phyloP scores from a whole-genome alignment of 1,140 invertebrate species.

The Cotesia vestalis region DNA sequence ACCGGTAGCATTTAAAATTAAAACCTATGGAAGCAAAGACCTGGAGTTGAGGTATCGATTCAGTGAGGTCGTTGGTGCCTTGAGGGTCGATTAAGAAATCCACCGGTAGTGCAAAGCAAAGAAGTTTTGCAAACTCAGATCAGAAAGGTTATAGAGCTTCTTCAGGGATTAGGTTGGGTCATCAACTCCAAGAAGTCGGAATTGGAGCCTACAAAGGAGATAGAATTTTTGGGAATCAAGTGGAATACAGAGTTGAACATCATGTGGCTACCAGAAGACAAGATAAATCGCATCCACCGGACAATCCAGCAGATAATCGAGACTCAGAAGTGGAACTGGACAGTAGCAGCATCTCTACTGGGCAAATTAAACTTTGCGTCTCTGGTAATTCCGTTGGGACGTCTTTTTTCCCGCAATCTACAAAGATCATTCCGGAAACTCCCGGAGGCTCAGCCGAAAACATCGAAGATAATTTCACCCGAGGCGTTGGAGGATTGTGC shows the following conservation, averaged over 20 bases:
- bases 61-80: too few species aligned
- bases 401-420: conserved; percentile 10
- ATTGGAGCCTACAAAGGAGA: conserved; percentile 29
- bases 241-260: conserved; percentile 36
- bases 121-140: too few species aligned
- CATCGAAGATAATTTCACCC: conserved; percentile 39
- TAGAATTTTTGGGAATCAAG: conserved; percentile 41
- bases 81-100: too few species aligned
- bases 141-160: conserved; percentile 47
- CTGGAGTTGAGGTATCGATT: too few species aligned
- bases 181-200: conserved; percentile 41
- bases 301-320: background rate
- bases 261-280: background rate
- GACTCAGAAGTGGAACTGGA: too few species aligned
- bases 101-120: too few species aligned
- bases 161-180: conserved; percentile 43
- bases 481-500: conserved; percentile 44
- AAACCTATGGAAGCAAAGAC: too few species aligned
- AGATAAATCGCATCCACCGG: conserved; percentile 24
- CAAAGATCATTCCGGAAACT: conserved; percentile 20
- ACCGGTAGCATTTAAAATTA: too few species aligned
- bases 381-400: background rate
- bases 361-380: too few species aligned
- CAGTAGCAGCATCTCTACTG: too few species aligned
- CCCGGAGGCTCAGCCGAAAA: conserved; percentile 36